phyloP scores from a whole-genome alignment of 1,140 invertebrate genomes.

The Cotesia glomerata region DNA sequence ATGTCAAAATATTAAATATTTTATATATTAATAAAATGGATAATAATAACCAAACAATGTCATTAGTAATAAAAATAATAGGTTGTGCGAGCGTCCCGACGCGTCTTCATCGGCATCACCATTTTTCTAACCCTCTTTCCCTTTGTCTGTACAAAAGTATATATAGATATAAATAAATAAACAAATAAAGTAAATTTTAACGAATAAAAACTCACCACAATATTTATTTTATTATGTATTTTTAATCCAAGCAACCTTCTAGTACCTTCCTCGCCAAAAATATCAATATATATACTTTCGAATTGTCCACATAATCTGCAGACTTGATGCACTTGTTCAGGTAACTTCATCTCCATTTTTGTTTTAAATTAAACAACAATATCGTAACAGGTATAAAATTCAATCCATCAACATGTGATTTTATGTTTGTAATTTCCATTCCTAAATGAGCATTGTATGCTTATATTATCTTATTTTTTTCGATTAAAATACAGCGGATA shows the following conservation, averaged over 20 bases:
- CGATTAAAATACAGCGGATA: background rate
- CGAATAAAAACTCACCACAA: conserved; percentile 50
- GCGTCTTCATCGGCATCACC: conserved; percentile 21
- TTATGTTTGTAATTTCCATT: conserved; percentile 3
- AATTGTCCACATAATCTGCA: conserved; percentile 58
- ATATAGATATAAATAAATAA: background rate
- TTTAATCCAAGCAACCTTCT: conserved; percentile 52
- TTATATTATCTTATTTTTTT: background rate
- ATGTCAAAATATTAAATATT: background rate
- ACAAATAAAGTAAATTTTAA: background rate
- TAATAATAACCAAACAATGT: background rate
- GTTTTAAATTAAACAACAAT: conserved; percentile 4
- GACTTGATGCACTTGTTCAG: conserved; percentile 49
- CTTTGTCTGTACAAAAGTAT: background rate
- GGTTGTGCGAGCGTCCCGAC: background rate
- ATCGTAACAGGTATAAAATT: conserved; percentile 3
- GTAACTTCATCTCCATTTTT: conserved; percentile 51
- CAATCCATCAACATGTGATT: background rate
- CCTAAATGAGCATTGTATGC: background rate
- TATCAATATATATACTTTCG: conserved; percentile 56
- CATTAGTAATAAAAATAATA: background rate
- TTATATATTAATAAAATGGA: no score
- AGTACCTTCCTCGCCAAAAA: conserved; percentile 57
- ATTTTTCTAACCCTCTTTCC: conserved; percentile 25
- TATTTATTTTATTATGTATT: conserved; percentile 57